Percentiles rank a stretch among this genome's conserved stretches.
These are phyloP conservation scores for Miichthys miiuy DNA, from an alignment of 2,797 vertebrate genomes.

Conservation along the genomic window DNA sequence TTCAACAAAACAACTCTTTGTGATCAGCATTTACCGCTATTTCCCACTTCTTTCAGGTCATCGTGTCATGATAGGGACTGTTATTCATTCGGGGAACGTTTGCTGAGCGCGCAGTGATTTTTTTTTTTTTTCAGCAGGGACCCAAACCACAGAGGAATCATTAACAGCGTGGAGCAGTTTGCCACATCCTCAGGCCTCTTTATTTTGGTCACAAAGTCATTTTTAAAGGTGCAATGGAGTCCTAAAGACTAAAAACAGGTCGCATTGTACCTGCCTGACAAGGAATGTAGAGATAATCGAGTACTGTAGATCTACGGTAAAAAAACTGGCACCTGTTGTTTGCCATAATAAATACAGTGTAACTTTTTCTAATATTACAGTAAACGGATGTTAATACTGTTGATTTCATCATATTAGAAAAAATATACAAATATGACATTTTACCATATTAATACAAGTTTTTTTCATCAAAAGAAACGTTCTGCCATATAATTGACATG, in stretches of 20 bases:
- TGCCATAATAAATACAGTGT: no score
- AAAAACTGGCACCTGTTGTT: no score
- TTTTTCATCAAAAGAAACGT: no score
- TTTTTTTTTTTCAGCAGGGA: neutral
- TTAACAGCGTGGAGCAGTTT: neutral
- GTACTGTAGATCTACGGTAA: no score
- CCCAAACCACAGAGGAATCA: neutral
- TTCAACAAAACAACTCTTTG: neutral
- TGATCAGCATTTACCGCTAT: neutral
- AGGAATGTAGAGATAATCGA: neutral
- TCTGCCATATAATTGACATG: no score
- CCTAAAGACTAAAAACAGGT: neutral
- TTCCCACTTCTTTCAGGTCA: neutral
- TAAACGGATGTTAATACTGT: no score
- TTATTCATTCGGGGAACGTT: conserved; percentile 8
- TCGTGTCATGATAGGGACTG: neutral
- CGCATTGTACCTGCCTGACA: neutral
- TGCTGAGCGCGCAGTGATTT: conserved; percentile 5
- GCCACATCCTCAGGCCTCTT: conserved; percentile 11
- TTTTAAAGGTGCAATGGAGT: neutral
- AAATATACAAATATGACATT: no score
- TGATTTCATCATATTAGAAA: no score
- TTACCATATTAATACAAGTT: no score
- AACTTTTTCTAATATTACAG: no score
- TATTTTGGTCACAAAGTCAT: conserved; percentile 7